Evolutionary conservation across 2,888 invertebrate species (phyloP).

Genomic region (Hylaea fasciaria): DNA sequence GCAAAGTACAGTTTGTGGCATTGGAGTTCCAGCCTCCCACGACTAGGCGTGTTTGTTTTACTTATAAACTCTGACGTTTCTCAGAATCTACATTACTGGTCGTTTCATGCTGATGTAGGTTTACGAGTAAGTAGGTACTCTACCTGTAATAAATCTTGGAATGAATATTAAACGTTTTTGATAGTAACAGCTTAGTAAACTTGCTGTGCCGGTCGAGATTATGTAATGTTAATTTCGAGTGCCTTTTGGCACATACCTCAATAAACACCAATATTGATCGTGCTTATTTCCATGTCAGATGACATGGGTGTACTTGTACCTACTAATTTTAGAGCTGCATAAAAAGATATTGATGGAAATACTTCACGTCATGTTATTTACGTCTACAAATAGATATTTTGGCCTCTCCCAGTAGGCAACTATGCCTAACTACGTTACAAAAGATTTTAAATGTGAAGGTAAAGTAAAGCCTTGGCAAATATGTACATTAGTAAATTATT

Average conservation of each 20-base stretch:
- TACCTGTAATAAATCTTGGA: constrained; percentile 35
- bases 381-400: constrained; percentile 1
- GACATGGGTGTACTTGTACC: not conserved
- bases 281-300: not conserved
- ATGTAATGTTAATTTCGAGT: constrained; percentile 29
- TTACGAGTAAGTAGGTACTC: constrained; percentile 47
- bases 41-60: constrained; percentile 51
- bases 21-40: constrained; percentile 53
- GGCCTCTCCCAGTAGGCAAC: not conserved
- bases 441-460: constrained; percentile 20
- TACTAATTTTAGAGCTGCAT: too few species aligned
- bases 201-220: constrained; percentile 28
- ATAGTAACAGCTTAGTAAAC: constrained; percentile 33
- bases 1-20: constrained; percentile 21
- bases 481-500: constrained; percentile 1
- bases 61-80: constrained; percentile 56
- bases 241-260: constrained; percentile 7
- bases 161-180: constrained; percentile 29
- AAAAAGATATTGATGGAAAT: not conserved
- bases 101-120: constrained; percentile 44
- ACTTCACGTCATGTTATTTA: not conserved
- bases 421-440: constrained; percentile 1
- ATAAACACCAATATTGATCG: constrained; percentile 3
- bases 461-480: constrained; percentile 5
- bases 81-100: constrained; percentile 52